Conservation (phyloP, 2,797 vertebrate species). For the Scolopax rusticola region DNA sequence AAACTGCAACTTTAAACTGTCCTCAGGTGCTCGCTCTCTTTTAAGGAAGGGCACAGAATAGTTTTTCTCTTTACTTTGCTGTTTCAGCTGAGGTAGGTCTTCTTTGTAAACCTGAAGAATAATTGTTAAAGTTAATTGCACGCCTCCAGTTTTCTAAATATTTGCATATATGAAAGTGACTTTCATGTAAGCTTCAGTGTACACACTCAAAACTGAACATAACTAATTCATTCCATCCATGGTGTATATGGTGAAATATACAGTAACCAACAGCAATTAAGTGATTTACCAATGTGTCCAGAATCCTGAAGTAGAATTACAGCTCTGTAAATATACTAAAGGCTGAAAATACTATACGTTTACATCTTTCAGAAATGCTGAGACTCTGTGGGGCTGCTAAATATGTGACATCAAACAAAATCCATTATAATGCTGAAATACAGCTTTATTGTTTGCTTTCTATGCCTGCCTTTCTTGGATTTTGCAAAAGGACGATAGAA, state of each 20-base stretch:
- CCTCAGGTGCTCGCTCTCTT: conserved; percentile 90
- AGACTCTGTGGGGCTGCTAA: neutral
- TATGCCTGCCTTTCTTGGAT: neutral
- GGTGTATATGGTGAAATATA: neutral
- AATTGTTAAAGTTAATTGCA: conserved; percentile 23
- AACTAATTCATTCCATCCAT: neutral
- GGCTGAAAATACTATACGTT: neutral
- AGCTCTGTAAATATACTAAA: neutral
- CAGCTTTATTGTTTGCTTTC: neutral
- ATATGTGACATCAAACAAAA: neutral
- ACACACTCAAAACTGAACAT: neutral
- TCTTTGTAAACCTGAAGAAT: conserved; percentile 94
- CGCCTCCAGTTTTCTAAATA: neutral
- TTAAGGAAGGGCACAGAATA: conserved; percentile 91
- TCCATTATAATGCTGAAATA: neutral
- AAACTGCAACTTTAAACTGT: conserved; percentile 93
- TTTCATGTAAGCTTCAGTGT: neutral
- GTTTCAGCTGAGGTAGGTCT: conserved; percentile 95
- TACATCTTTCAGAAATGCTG: neutral
- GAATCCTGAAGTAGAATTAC: neutral
- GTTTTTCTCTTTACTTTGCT: conserved; percentile 89
- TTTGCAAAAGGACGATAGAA: neutral
- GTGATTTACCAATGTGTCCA: neutral
- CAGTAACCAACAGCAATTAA: neutral
- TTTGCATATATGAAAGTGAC: neutral